A percentile compares a stretch with the other conserved stretches of the same genome.
phyloP scores from a whole-genome alignment of 2,113 vertebrate species.

The Glaucomys volans region DNA sequence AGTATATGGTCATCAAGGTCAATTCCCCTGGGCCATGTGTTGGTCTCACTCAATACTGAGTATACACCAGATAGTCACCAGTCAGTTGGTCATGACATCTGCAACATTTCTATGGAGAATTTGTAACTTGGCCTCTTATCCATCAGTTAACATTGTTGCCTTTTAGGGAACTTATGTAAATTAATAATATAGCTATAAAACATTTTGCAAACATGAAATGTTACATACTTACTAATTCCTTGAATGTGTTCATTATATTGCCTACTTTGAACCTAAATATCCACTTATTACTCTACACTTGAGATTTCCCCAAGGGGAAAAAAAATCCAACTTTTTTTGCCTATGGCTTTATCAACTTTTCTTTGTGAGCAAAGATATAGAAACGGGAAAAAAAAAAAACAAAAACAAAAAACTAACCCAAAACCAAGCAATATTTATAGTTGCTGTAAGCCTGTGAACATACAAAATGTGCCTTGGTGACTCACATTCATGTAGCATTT shows the following conservation, averaged over 20 bases:
- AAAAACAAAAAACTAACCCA: not conserved
- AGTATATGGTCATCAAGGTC: not conserved
- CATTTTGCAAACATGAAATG: slow-evolving; percentile 77
- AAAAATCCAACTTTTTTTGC: slow-evolving; percentile 72
- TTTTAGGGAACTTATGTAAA: slow-evolving; percentile 74
- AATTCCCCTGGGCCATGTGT: not conserved
- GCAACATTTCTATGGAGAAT: slow-evolving; percentile 13
- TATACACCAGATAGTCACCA: not conserved
- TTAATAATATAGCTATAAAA: slow-evolving; percentile 78
- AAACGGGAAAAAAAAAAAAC: slow-evolving; percentile 49
- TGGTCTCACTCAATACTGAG: not conserved
- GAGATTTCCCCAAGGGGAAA: slow-evolving; percentile 70
- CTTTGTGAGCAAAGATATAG: slow-evolving; percentile 54
- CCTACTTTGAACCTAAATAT: slow-evolving; percentile 76
- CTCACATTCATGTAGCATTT: not conserved
- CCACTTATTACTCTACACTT: slow-evolving; percentile 71
- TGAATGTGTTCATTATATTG: slow-evolving; percentile 75
- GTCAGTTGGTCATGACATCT: not conserved
- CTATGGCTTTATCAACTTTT: slow-evolving; percentile 61
- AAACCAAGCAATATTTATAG: slow-evolving; percentile 39
- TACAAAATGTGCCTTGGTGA: not conserved
- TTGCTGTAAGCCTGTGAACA: not conserved
- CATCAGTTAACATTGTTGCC: slow-evolving; percentile 70
- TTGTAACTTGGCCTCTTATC: not conserved
- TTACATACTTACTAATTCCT: slow-evolving; percentile 70